Evolutionary conservation across 1,140 invertebrate genomes (phyloP).

Genomic region (Stenopsyche tienmushanensis): DNA sequence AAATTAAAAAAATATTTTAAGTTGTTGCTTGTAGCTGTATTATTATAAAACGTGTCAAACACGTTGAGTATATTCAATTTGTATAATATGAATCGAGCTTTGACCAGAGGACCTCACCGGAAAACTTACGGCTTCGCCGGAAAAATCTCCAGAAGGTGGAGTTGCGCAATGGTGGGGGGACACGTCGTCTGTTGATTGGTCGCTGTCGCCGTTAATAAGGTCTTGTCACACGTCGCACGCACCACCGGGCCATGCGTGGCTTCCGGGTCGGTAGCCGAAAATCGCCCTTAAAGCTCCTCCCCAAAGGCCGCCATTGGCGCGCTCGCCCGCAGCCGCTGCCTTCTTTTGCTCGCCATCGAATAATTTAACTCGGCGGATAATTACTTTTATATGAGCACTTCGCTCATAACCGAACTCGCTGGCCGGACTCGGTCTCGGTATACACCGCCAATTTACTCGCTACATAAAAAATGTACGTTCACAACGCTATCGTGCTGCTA

Average conservation of each 20-base stretch:
- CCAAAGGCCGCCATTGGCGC: background rate
- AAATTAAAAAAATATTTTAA: no score
- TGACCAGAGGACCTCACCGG: no score
- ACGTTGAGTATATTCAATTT: no score
- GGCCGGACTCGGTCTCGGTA: background rate
- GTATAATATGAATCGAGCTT: no score
- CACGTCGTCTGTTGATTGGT: background rate
- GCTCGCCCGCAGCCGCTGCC: constrained; percentile 1
- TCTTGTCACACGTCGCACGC: no score
- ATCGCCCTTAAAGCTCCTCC: background rate
- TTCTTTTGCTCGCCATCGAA: constrained; percentile 28
- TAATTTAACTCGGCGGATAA: constrained; percentile 32
- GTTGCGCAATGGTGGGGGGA: background rate
- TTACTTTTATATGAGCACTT: constrained; percentile 34
- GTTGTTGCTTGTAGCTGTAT: no score
- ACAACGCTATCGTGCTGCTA: no score
- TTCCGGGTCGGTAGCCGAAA: background rate
- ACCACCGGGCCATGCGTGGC: no score
- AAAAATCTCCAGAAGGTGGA: background rate
- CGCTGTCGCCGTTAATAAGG: background rate
- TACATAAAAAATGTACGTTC: background rate
- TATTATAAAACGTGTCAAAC: no score
- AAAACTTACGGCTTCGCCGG: no score
- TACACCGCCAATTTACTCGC: background rate
- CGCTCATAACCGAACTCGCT: no score